Conservation (phyloP, 2,888 invertebrate species). For the Sthenelais limicola region DNA sequence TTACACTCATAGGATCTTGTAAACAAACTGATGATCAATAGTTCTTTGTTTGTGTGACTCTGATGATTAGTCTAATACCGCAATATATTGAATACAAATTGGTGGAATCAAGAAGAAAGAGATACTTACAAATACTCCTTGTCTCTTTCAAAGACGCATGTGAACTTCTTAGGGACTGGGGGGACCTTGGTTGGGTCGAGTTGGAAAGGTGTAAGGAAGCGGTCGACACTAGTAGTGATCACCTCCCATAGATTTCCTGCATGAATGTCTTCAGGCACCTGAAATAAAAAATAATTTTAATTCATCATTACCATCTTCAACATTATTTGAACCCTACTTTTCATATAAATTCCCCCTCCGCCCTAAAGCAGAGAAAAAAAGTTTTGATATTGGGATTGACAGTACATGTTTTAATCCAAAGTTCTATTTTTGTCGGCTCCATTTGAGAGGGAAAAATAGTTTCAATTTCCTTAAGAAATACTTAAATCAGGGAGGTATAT, state of each 20-base stretch:
- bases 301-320: too few species aligned
- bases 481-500: too few species aligned
- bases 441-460: not conserved
- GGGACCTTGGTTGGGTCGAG: slow-evolving; percentile 84
- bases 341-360: too few species aligned
- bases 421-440: not conserved
- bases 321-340: too few species aligned
- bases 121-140: slow-evolving; percentile 90
- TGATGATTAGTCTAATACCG: too few species aligned
- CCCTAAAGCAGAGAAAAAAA: not conserved
- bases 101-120: too few species aligned
- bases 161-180: slow-evolving; percentile 83
- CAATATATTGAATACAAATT: too few species aligned
- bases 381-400: not conserved
- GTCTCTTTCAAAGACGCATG: slow-evolving; percentile 90
- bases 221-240: slow-evolving; percentile 47
- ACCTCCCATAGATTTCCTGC: slow-evolving; percentile 49
- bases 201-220: slow-evolving; percentile 78
- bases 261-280: slow-evolving; percentile 50
- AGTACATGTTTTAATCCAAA: not conserved
- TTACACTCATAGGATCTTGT: too few species aligned
- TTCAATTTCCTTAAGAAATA: too few species aligned
- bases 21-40: too few species aligned
- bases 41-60: too few species aligned
- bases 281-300: not conserved